Conservation (phyloP, 1,140 invertebrate species). For the Drosophila nigromelanica region DNA sequence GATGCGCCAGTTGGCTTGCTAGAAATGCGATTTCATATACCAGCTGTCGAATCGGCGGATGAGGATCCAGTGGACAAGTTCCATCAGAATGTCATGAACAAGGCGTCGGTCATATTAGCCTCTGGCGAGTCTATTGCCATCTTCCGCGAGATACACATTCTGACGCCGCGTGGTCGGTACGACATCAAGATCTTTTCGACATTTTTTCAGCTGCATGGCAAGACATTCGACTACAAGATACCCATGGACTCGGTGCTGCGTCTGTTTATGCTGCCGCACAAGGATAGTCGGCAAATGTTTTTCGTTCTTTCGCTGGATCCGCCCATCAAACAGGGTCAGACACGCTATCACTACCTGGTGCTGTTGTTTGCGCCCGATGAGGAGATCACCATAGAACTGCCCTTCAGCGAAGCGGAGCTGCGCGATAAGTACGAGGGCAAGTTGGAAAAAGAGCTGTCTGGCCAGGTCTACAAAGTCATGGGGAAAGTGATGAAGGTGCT, state of each 20-base stretch:
- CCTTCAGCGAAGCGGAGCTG: constrained; percentile 95
- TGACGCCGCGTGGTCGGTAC: constrained; percentile 99
- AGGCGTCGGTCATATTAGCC: constrained; percentile 98
- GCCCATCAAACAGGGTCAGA: constrained; percentile 99
- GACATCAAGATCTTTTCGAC: constrained; percentile 99
- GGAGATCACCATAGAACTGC: constrained; percentile 96
- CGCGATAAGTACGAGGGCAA: constrained; percentile 98
- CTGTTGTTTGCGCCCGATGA: constrained; percentile 97
- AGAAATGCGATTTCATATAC: constrained; percentile 99
- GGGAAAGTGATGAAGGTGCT: constrained; percentile 98
- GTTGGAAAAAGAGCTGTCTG: constrained; percentile 94
- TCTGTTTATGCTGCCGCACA: constrained; percentile 97
- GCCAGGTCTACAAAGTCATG: constrained; percentile 97
- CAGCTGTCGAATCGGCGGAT: constrained; percentile 92
- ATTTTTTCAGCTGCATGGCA: constrained; percentile 99
- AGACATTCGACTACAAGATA: constrained; percentile 99
- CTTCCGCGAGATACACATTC: constrained; percentile 98
- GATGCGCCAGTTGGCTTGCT: constrained; percentile 98
- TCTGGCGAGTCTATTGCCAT: constrained; percentile 99
- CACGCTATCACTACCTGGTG: constrained; percentile 97
- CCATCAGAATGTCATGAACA: constrained; percentile 97
- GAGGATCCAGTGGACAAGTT: constrained; percentile 97
- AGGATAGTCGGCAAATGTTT: constrained; percentile 98
- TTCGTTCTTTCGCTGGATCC: constrained; percentile 99
- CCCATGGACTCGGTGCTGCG: constrained; percentile 97